Evolutionary conservation across 2,888 invertebrate species (phyloP).

Genomic region (Lordiphosa andalusiaca): DNA sequence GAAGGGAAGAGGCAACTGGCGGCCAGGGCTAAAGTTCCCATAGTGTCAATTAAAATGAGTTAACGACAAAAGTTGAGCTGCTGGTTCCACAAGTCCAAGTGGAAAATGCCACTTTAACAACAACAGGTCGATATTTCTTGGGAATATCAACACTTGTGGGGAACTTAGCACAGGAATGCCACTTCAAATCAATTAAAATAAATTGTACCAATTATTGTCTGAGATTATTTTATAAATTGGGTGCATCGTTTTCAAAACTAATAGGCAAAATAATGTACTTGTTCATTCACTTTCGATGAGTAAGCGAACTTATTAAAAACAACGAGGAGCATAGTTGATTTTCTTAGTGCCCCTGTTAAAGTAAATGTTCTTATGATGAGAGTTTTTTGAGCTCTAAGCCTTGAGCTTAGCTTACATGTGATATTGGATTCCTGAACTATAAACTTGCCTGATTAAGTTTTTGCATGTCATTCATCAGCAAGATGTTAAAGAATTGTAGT

Average conservation of each 20-base stretch:
- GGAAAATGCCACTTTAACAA: slow-evolving; percentile 26
- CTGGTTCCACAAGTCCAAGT: slow-evolving; percentile 37
- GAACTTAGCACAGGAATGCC: slow-evolving; percentile 26
- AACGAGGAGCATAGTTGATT: too few relatives aligned
- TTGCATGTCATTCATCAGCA: too few relatives aligned
- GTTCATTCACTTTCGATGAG: too few relatives aligned
- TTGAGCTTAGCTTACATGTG: too few relatives aligned
- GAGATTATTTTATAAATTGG: slow-evolving; percentile 20
- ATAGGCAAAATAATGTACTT: slow-evolving; percentile 4
- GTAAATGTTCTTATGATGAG: too few relatives aligned
- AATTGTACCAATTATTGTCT: slow-evolving; percentile 48
- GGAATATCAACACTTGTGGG: slow-evolving; percentile 57
- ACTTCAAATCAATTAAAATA: slow-evolving; percentile 64
- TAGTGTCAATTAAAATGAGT: slow-evolving; percentile 35
- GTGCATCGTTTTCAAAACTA: slow-evolving; percentile 13
- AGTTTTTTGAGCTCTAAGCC: too few relatives aligned
- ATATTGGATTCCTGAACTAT: too few relatives aligned
- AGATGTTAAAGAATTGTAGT: too few relatives aligned
- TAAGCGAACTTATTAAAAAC: too few relatives aligned
- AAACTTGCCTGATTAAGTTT: too few relatives aligned
- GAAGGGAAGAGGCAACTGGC: slow-evolving; percentile 10
- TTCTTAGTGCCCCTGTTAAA: too few relatives aligned
- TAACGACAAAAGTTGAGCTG: slow-evolving; percentile 27
- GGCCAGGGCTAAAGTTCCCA: slow-evolving; percentile 20
- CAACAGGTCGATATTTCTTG: slow-evolving; percentile 44